phyloP scores from a whole-genome alignment of 2,797 vertebrate genomes.

The Tenualosa ilisha region DNA sequence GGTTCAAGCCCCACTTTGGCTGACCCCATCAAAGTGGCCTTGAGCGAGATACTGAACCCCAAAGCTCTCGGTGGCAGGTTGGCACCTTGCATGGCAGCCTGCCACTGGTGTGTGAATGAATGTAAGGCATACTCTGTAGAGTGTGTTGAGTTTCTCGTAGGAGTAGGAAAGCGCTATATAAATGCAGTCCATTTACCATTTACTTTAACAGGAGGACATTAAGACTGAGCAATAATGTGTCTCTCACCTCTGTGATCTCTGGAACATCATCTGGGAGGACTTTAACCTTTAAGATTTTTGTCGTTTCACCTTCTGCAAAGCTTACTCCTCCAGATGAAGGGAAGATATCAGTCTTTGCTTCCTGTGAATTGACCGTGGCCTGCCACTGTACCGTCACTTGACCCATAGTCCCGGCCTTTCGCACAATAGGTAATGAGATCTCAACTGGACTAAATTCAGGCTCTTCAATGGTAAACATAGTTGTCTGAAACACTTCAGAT shows the following conservation, averaged over 20 bases:
- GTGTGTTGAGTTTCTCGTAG: no score
- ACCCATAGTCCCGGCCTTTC: conserved; percentile 90
- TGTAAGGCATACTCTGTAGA: no score
- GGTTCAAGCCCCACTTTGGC: no score
- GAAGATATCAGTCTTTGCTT: conserved; percentile 82
- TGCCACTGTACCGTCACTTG: conserved; percentile 88
- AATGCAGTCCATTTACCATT: no score
- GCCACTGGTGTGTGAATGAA: no score
- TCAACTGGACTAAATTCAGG: conserved; percentile 79
- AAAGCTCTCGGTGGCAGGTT: no score
- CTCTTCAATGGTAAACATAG: conserved; percentile 84
- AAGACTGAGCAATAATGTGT: neutral
- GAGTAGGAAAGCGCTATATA: no score
- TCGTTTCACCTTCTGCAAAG: conserved; percentile 89
- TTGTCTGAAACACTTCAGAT: conserved; percentile 85
- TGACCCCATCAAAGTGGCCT: no score
- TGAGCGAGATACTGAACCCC: no score
- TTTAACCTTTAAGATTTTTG: conserved; percentile 82
- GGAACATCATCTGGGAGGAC: conserved; percentile 89
- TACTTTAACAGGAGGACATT: no score
- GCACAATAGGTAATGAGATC: conserved; percentile 85
- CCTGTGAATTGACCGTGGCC: conserved; percentile 83
- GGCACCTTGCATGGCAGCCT: no score
- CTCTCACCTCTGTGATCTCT: conserved; percentile 90
- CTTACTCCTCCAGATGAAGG: conserved; percentile 81